Percentiles rank a stretch among this genome's conserved stretches.
Conservation (phyloP, 2,113 vertebrate genomes). For the Malurus alboscapulatus region DNA sequence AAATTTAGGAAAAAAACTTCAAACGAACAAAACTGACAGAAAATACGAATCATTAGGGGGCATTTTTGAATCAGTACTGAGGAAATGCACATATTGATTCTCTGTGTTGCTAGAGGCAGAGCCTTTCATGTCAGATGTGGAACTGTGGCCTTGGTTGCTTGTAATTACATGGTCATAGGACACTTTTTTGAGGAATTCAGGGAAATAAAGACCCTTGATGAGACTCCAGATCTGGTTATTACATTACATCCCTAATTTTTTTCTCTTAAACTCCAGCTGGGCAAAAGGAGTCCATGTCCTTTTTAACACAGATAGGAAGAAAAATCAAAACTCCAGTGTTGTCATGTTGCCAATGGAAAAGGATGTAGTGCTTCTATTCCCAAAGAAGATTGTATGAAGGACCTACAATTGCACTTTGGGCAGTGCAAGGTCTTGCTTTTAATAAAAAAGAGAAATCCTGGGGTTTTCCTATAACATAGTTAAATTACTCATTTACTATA, state of each 20-base stretch:
- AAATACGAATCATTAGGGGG: background rate
- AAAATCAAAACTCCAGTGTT: background rate
- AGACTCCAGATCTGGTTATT: background rate
- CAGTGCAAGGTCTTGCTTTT: background rate
- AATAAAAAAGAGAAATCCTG: background rate
- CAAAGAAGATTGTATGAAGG: background rate
- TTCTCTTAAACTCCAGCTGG: background rate
- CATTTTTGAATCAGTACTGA: background rate
- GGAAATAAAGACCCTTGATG: background rate
- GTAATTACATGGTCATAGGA: background rate
- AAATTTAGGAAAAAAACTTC: background rate
- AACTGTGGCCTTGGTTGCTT: background rate
- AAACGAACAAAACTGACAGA: background rate
- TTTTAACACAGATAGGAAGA: background rate
- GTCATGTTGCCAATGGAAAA: background rate
- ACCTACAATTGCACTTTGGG: background rate
- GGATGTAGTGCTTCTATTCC: background rate
- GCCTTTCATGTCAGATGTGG: background rate
- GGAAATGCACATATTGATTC: background rate
- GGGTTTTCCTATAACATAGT: fast-evolving
- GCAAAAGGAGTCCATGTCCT: background rate
- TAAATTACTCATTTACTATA: background rate
- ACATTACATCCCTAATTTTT: background rate
- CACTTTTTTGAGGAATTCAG: background rate
- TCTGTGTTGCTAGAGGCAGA: background rate